phyloP scores from a whole-genome alignment of 2,888 invertebrate genomes.

The Tortrix viridana region DNA sequence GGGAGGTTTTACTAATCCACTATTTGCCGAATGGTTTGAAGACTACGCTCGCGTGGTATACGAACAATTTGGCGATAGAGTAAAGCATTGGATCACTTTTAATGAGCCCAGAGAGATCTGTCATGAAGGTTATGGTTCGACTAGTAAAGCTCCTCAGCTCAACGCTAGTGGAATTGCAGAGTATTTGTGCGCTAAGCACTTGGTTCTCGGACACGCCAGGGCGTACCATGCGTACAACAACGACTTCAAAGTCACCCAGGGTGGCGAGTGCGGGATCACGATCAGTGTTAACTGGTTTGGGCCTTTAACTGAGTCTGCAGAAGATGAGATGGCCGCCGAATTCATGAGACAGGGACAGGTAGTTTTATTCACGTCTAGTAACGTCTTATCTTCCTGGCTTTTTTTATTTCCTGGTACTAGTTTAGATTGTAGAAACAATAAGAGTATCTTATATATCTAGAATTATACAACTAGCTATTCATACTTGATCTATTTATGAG shows the following conservation, averaged over 20 bases:
- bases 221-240: conserved; percentile 79
- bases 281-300: conserved; percentile 41
- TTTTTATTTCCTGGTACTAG: background rate
- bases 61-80: conserved; percentile 63
- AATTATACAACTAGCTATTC: too few species aligned
- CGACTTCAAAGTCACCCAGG: conserved; percentile 58
- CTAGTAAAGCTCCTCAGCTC: conserved; percentile 55
- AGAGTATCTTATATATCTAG: too few species aligned
- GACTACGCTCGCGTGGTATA: conserved; percentile 76
- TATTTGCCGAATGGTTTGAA: conserved; percentile 73
- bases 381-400: background rate
- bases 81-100: conserved; percentile 70
- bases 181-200: conserved; percentile 80
- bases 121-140: conserved; percentile 19
- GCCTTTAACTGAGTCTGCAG: conserved; percentile 53
- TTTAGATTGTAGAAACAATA: background rate
- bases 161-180: conserved; percentile 64
- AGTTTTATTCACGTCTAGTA: conserved; percentile 65
- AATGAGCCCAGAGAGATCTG: conserved; percentile 66
- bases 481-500: too few species aligned
- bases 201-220: conserved; percentile 82
- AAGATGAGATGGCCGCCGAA: conserved; percentile 57
- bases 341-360: conserved; percentile 43
- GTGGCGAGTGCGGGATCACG: conserved; percentile 44
- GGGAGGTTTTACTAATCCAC: conserved; percentile 78